A percentile compares a stretch with the other conserved stretches of the same genome.
Conservation (phyloP, 2,888 invertebrate genomes). For the Sympetrum striolatum region DNA sequence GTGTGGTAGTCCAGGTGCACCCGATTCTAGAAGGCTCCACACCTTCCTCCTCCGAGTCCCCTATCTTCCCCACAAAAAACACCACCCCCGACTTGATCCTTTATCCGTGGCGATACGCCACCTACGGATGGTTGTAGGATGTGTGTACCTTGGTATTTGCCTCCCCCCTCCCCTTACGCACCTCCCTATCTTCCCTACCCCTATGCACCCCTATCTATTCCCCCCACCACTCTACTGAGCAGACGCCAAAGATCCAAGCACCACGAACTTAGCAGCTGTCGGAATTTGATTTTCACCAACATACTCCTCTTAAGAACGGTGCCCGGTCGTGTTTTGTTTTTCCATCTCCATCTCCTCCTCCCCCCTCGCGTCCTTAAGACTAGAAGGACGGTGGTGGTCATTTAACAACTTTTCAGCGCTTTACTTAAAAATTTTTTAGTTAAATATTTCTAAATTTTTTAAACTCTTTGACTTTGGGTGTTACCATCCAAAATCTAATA, state of each 20-base stretch:
- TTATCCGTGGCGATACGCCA: not conserved
- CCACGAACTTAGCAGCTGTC: not conserved
- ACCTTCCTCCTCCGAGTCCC: not conserved
- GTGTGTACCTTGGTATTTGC: not conserved
- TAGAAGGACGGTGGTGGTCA: no score
- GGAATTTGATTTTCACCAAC: not conserved
- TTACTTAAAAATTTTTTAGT: no score
- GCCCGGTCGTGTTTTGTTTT: not conserved
- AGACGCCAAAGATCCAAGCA: not conserved
- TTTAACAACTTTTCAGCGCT: no score
- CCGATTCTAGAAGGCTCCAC: not conserved
- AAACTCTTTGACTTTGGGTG: no score
- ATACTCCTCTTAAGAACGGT: not conserved
- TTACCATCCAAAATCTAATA: no score
- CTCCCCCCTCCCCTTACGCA: not conserved
- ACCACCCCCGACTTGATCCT: not conserved
- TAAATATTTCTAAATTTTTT: no score
- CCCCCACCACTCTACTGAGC: not conserved
- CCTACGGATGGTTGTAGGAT: not conserved
- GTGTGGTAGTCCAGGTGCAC: constrained; percentile 39
- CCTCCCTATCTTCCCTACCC: not conserved
- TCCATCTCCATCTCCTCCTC: not conserved
- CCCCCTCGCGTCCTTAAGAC: not conserved
- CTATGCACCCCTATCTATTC: not conserved
- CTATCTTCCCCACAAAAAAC: not conserved